These are phyloP conservation scores for Paraescarpia echinospica DNA, from an alignment of 1,140 invertebrate species.

Conservation along the genomic window DNA sequence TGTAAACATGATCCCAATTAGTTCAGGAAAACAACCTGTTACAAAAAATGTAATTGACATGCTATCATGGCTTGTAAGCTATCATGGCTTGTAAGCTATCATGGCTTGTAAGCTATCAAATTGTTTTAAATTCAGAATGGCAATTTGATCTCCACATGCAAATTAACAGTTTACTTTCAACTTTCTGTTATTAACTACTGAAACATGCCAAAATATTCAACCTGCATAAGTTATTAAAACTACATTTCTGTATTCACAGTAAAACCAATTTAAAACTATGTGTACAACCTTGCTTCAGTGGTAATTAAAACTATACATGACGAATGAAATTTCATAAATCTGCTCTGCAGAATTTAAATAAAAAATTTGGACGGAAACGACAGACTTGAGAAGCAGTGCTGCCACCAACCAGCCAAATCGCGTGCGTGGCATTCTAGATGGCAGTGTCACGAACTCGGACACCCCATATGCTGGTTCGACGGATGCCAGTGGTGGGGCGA, in stretches of 20 bases:
- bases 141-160: not conserved
- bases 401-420: not conserved
- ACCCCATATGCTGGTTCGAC: conserved; percentile 86
- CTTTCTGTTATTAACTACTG: not conserved
- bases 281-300: not conserved
- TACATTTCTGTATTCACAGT: not conserved
- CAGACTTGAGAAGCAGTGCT: not conserved
- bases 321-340: not conserved
- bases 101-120: too few relatives aligned
- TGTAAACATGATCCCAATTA: not conserved
- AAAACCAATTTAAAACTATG: not conserved
- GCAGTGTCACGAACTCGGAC: conserved; percentile 73
- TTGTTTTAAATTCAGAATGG: not conserved
- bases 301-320: not conserved
- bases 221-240: not conserved
- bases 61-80: too few relatives aligned
- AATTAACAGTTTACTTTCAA: not conserved
- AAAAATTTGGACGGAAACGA: not conserved
- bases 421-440: conserved; percentile 14
- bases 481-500: conserved; percentile 80
- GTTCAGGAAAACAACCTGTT: not conserved
- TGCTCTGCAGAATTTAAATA: not conserved
- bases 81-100: too few relatives aligned
- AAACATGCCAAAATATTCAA: not conserved
- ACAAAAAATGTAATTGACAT: not conserved